Percentiles rank a stretch among this genome's conserved stretches.
Evolutionary conservation across 1,140 invertebrate genomes (phyloP).

Genomic region (Aphis gossypii): DNA sequence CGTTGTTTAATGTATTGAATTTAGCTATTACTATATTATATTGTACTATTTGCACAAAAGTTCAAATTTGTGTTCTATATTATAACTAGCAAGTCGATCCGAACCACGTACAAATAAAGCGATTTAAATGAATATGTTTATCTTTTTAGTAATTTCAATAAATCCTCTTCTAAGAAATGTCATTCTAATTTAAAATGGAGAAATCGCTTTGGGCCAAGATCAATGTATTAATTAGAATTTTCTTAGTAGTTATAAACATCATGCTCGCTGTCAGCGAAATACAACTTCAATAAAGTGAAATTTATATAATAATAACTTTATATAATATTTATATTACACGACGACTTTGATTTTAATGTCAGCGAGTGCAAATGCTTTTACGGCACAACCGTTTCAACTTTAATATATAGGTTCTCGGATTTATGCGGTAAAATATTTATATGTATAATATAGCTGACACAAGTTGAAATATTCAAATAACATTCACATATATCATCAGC

Average conservation of each 20-base stretch:
- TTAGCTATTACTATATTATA: background rate
- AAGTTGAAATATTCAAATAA: background rate
- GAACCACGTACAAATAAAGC: background rate
- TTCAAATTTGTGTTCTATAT: background rate
- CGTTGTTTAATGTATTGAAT: background rate
- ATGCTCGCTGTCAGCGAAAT: background rate
- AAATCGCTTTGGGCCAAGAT: background rate
- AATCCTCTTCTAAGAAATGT: background rate
- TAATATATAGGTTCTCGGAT: background rate
- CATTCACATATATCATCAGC: background rate
- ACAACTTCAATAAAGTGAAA: background rate
- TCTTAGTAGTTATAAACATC: background rate
- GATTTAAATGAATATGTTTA: slow-evolving; percentile 14
- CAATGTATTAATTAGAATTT: background rate
- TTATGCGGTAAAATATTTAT: background rate
- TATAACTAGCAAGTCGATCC: background rate
- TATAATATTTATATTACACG: background rate
- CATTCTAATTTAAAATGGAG: background rate
- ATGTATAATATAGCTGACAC: background rate
- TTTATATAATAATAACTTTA: background rate
- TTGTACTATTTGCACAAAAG: background rate
- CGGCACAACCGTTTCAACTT: background rate
- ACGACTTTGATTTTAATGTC: background rate
- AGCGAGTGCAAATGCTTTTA: background rate
- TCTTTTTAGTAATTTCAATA: background rate